Conservation (phyloP, 92 coral and sea anemone genomes). For the Zoanthus sansibaricus region DNA sequence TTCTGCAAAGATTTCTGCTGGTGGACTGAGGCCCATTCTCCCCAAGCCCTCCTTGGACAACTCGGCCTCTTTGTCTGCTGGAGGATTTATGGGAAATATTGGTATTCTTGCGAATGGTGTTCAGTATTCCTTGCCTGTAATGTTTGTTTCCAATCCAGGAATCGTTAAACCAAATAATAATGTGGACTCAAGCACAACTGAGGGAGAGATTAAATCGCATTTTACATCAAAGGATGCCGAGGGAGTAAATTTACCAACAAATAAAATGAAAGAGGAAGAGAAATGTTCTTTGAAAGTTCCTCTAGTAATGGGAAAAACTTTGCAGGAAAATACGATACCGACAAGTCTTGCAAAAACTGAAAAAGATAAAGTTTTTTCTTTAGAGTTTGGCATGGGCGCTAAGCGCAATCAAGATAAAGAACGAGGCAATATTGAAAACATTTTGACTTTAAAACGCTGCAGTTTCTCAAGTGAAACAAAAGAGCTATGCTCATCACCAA, state of each 20-base stretch:
- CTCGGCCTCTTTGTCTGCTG: slow-evolving; percentile 27
- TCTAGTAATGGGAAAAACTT: background rate
- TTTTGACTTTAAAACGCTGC: background rate
- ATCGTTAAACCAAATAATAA: background rate
- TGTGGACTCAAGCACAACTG: background rate
- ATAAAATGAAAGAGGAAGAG: background rate
- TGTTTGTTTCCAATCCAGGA: slow-evolving; percentile 43
- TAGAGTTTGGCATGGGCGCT: background rate
- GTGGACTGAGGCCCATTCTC: slow-evolving; percentile 84
- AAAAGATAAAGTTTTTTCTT: background rate
- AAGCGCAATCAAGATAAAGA: background rate
- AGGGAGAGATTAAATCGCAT: background rate
- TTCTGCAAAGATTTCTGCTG: slow-evolving; percentile 43
- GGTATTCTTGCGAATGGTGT: slow-evolving; percentile 43
- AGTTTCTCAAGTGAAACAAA: background rate
- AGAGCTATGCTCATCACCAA: background rate
- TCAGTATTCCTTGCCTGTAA: slow-evolving; percentile 46
- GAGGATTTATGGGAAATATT: slow-evolving; percentile 41
- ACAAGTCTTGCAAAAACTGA: background rate
- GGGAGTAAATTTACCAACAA: background rate
- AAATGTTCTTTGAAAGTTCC: background rate
- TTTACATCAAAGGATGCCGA: background rate
- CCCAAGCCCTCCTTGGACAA: slow-evolving; percentile 82
- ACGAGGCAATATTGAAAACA: background rate
- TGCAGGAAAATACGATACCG: background rate